These are phyloP conservation scores for Drosophila siamana DNA, from an alignment of 2,888 invertebrate genomes.

Conservation along the genomic window DNA sequence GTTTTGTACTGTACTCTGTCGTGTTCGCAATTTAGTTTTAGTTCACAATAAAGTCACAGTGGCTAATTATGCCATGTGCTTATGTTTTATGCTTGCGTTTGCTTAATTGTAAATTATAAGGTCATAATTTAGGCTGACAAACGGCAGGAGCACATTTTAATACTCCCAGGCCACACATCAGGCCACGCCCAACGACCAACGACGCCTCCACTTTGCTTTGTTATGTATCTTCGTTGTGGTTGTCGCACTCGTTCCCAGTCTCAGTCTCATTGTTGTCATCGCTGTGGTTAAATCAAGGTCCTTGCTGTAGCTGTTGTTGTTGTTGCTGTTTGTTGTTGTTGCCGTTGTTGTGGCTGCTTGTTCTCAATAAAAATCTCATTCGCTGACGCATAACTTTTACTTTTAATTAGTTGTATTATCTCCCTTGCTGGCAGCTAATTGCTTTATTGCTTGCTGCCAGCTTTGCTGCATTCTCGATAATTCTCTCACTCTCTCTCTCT, in stretches of 20 bases:
- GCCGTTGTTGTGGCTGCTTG: conserved; percentile 37
- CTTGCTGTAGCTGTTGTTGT: conserved; percentile 10
- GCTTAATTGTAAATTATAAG: conserved; percentile 78
- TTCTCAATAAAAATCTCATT: conserved; percentile 78
- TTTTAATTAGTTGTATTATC: conserved; percentile 81
- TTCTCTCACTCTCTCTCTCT: conserved; percentile 3
- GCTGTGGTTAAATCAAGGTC: conserved; percentile 25
- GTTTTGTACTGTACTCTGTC: no score
- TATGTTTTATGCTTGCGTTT: conserved; percentile 70
- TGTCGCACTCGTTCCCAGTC: not conserved
- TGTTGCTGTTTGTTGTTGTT: no score
- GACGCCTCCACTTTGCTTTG: conserved; percentile 1
- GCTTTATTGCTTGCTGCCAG: conserved; percentile 68
- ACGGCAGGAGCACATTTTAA: conserved; percentile 61
- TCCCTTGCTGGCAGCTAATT: conserved; percentile 77
- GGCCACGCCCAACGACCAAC: conserved; percentile 34
- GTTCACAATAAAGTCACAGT: conserved; percentile 59
- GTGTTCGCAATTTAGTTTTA: conserved; percentile 56
- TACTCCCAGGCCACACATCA: conserved; percentile 66
- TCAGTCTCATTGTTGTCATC: conserved; percentile 1
- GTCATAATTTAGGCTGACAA: conserved; percentile 64
- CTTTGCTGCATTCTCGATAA: conserved; percentile 44
- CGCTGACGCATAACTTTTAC: conserved; percentile 81
- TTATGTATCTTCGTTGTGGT: conserved; percentile 4
- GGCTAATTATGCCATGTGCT: conserved; percentile 64